phyloP scores from a whole-genome alignment of 2,797 vertebrate species.

The Xiphophorus birchmanni region DNA sequence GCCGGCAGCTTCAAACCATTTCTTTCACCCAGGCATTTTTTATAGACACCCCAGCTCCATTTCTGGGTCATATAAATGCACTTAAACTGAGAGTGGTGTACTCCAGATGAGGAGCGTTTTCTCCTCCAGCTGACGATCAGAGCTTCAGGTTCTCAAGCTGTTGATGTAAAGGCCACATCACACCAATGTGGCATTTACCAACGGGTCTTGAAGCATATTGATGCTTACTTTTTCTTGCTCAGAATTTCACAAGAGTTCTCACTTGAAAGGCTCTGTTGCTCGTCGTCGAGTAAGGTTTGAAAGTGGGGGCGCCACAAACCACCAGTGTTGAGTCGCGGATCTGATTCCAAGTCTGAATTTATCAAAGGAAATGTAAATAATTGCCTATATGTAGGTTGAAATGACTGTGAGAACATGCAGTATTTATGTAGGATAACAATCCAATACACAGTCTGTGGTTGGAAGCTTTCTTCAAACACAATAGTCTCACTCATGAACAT shows the following conservation, averaged over 20 bases:
- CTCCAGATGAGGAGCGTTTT: slow-evolving; percentile 68
- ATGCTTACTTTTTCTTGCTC: slow-evolving; percentile 19
- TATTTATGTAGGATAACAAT: slow-evolving; percentile 26
- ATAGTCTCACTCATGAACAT: slow-evolving; percentile 43
- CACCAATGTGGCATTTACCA: neutral
- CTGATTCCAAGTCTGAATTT: slow-evolving; percentile 30
- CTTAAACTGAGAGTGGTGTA: slow-evolving; percentile 72
- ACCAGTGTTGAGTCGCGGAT: slow-evolving; percentile 9
- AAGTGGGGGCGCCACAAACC: slow-evolving; percentile 32
- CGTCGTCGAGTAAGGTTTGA: slow-evolving; percentile 19
- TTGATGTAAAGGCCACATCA: slow-evolving; percentile 38
- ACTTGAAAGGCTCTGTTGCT: slow-evolving; percentile 26
- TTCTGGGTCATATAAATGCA: slow-evolving; percentile 71
- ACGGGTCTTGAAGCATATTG: slow-evolving; percentile 9
- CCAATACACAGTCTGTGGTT: slow-evolving; percentile 30
- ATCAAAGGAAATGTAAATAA: slow-evolving; percentile 34
- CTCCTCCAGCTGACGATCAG: slow-evolving; percentile 45
- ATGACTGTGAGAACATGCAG: slow-evolving; percentile 14
- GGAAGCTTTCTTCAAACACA: slow-evolving; percentile 30
- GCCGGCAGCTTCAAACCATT: slow-evolving; percentile 45
- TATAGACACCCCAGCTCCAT: slow-evolving; percentile 69
- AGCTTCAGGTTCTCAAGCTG: slow-evolving; percentile 31
- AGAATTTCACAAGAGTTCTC: slow-evolving; percentile 47
- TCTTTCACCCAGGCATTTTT: slow-evolving; percentile 37
- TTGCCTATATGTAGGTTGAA: slow-evolving; percentile 33